A percentile compares a stretch with the other conserved stretches of the same genome.
Conservation (phyloP, 2,113 vertebrate genomes). For the Dromaius novaehollandiae region DNA sequence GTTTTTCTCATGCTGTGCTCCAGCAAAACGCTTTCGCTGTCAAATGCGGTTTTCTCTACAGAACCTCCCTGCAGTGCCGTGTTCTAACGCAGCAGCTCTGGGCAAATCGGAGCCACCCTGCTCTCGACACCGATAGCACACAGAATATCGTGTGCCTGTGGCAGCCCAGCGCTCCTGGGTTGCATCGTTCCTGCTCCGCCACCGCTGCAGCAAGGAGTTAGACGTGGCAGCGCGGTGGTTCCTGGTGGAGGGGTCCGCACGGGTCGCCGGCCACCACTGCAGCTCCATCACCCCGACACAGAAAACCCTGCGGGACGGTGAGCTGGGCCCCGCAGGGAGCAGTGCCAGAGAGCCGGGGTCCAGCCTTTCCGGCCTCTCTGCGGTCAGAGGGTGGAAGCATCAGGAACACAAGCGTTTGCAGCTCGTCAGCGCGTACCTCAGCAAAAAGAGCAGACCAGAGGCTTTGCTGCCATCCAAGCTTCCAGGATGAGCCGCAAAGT, state of each 20-base stretch:
- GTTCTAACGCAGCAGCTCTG: neutral
- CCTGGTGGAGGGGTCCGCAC: neutral
- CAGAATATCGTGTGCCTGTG: rapidly evolving
- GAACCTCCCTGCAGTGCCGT: neutral
- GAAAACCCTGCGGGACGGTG: too few relatives aligned
- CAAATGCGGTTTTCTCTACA: neutral
- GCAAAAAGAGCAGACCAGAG: too few relatives aligned
- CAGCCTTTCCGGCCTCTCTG: neutral
- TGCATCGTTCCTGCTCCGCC: rapidly evolving
- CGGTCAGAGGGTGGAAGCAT: too few relatives aligned
- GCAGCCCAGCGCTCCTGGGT: rapidly evolving
- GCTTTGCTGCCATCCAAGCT: too few relatives aligned
- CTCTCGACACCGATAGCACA: neutral
- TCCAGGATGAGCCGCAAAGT: neutral
- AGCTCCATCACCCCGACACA: rapidly evolving
- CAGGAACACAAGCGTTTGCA: too few relatives aligned
- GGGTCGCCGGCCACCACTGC: rapidly evolving
- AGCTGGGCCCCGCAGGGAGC: too few relatives aligned
- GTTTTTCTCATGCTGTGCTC: neutral
- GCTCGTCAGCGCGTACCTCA: too few relatives aligned
- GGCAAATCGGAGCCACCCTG: neutral
- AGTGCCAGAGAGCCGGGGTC: too few relatives aligned
- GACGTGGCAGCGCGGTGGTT: rapidly evolving
- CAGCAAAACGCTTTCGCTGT: neutral
- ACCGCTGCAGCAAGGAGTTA: neutral